Evolutionary conservation across 2,113 vertebrate genomes (phyloP).

Genomic region (Mustela nigripes): DNA sequence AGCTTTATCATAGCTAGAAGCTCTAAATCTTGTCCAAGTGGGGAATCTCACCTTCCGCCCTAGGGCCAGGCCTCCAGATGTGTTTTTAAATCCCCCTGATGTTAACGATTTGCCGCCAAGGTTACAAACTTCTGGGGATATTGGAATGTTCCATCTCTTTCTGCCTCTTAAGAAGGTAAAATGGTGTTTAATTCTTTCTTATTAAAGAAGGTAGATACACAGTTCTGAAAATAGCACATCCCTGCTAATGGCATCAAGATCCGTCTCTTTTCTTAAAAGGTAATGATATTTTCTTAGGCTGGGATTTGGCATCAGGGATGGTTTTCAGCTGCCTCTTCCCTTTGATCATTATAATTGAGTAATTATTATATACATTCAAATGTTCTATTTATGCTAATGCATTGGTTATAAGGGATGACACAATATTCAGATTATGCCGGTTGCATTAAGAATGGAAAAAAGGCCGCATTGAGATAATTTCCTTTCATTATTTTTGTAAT

Average conservation of each 20-base stretch:
- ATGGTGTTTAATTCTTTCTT: conserved; percentile 22
- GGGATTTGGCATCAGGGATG: neutral
- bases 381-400: conserved; percentile 78
- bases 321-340: conserved; percentile 58
- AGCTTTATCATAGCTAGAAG: neutral
- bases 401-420: conserved; percentile 60
- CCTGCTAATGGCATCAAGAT: conserved; percentile 27
- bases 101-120: neutral
- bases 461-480: conserved; percentile 54
- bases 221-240: conserved; percentile 64
- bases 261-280: conserved; percentile 62
- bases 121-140: conserved; percentile 35
- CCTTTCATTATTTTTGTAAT: conserved; percentile 73
- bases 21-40: neutral
- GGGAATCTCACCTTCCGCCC: neutral
- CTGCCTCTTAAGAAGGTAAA: conserved; percentile 31
- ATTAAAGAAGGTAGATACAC: conserved; percentile 42
- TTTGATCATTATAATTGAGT: conserved; percentile 75
- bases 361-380: conserved; percentile 71
- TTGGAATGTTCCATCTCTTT: neutral
- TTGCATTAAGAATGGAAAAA: conserved; percentile 63
- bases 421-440: conserved; percentile 49
- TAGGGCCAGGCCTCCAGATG: neutral
- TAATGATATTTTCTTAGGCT: conserved; percentile 62
- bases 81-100: neutral